Conservation (phyloP, 2,113 vertebrate genomes). For the Phasianus colchicus region DNA sequence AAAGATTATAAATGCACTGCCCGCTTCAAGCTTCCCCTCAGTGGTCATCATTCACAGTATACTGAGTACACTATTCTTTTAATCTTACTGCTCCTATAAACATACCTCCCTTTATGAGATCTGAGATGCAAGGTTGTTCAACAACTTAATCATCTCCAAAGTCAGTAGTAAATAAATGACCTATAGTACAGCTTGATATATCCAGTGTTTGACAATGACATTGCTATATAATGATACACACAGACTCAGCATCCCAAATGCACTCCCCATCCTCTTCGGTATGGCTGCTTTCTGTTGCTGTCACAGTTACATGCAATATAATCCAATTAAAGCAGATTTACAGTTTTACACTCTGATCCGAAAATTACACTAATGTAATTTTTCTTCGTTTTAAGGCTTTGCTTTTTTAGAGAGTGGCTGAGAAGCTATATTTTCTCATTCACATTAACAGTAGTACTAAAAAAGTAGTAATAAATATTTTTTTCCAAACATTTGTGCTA, state of each 20-base stretch:
- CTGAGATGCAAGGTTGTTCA: neutral
- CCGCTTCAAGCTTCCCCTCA: neutral
- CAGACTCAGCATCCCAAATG: neutral
- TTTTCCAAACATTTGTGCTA: neutral
- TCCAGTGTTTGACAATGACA: neutral
- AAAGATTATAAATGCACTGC: neutral
- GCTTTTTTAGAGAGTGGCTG: neutral
- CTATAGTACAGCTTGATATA: fast-evolving
- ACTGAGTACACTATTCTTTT: neutral
- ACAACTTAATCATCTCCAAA: neutral
- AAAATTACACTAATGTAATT: neutral
- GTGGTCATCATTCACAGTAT: neutral
- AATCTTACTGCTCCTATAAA: neutral
- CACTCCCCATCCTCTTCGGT: neutral
- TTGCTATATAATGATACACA: neutral
- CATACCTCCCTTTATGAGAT: neutral
- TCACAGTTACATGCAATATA: neutral
- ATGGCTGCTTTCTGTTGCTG: neutral
- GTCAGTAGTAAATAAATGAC: neutral
- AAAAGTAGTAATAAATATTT: neutral
- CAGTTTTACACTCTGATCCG: neutral
- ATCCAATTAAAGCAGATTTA: neutral
- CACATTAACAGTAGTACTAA: neutral
- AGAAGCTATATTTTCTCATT: neutral
- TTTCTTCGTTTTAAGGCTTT: neutral